Percentiles rank a stretch among this genome's conserved stretches.
These are phyloP conservation scores for Neuroterus valhalla DNA, from an alignment of 1,140 invertebrate species.

Conservation along the genomic window DNA sequence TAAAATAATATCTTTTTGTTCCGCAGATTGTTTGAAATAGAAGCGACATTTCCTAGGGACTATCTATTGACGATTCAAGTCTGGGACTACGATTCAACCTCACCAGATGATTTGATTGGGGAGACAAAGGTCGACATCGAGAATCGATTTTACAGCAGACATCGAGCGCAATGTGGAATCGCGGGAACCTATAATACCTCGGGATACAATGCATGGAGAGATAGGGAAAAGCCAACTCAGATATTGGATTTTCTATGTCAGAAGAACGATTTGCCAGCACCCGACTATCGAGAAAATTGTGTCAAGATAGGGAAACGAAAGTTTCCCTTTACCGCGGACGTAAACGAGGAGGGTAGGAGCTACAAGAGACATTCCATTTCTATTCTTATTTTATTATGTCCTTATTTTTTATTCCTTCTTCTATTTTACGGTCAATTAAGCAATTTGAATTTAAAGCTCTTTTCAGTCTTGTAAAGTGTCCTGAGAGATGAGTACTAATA, in stretches of 20 bases:
- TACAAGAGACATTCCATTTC: not conserved
- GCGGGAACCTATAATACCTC: conserved; percentile 80
- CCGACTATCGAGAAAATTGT: conserved; percentile 69
- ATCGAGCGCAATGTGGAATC: conserved; percentile 87
- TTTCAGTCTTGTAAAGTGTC: too few relatives aligned
- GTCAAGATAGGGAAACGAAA: conserved; percentile 77
- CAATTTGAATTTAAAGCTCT: too few relatives aligned
- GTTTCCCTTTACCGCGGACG: conserved; percentile 67
- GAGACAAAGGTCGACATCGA: conserved; percentile 91
- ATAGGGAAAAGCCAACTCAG: conserved; percentile 82
- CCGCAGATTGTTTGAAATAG: conserved; percentile 84
- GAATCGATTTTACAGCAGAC: conserved; percentile 87
- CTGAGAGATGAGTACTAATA: too few relatives aligned
- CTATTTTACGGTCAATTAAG: not conserved
- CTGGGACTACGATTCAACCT: conserved; percentile 84
- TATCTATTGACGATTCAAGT: conserved; percentile 84
- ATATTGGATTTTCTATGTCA: conserved; percentile 85
- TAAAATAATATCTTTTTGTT: conserved; percentile 4
- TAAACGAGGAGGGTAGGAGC: conserved; percentile 34
- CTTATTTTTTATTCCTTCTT: not conserved
- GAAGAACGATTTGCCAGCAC: conserved; percentile 77
- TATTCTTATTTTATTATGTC: not conserved
- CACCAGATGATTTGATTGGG: conserved; percentile 88
- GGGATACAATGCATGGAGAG: conserved; percentile 88
- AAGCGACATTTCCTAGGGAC: conserved; percentile 84